Percentiles rank a stretch among this genome's conserved stretches.
These are phyloP conservation scores for Parus major DNA, from an alignment of 2,113 vertebrate species.

Conservation along the genomic window DNA sequence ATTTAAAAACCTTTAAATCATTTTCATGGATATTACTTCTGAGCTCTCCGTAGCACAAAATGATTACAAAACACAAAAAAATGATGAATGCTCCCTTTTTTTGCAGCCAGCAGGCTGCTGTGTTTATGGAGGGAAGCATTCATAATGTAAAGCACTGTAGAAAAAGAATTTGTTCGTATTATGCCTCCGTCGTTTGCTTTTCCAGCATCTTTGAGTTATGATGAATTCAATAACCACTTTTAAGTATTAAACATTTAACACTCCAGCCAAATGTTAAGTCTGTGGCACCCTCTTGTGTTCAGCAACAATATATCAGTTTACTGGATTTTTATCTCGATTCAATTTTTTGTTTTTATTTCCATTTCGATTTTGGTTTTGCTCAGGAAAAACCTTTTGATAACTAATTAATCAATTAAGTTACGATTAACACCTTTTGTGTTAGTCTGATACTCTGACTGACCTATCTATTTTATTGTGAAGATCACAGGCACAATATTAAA, in stretches of 20 bases:
- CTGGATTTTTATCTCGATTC: not conserved
- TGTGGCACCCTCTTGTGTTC: slow-evolving; percentile 62
- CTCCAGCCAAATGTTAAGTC: not conserved
- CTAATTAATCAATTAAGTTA: not conserved
- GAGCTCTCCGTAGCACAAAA: not conserved
- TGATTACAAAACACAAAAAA: slow-evolving; percentile 25
- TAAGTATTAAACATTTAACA: not conserved
- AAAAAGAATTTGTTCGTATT: not conserved
- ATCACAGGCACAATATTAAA: not conserved
- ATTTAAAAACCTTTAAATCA: slow-evolving; percentile 50
- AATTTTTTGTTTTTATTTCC: not conserved
- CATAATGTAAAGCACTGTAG: slow-evolving; percentile 1
- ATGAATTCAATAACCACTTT: not conserved
- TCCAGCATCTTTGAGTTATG: not conserved
- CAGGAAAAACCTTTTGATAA: not conserved
- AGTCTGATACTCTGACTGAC: not conserved
- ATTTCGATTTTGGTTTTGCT: not conserved
- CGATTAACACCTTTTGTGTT: not conserved
- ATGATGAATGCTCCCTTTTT: not conserved
- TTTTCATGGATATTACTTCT: slow-evolving; percentile 27
- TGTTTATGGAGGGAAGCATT: slow-evolving; percentile 4
- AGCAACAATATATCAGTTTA: not conserved
- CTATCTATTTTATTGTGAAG: not conserved
- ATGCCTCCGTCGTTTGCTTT: not conserved
- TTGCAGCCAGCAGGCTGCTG: not conserved